A percentile compares a stretch with the other conserved stretches of the same genome.
Evolutionary conservation across 2,113 vertebrate genomes (phyloP).

Genomic region (Forbesichthys agassizii): DNA sequence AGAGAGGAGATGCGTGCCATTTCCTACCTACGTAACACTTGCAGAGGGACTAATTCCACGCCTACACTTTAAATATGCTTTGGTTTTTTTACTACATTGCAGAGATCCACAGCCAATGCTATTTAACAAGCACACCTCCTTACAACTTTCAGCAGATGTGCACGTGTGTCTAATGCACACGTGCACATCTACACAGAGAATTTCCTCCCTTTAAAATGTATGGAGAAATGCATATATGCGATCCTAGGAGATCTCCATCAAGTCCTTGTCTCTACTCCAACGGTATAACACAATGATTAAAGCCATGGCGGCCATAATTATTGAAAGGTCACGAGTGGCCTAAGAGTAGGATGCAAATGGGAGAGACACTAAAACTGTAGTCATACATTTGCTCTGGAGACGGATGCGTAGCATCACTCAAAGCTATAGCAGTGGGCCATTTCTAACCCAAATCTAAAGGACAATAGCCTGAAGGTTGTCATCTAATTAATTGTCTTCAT

Average conservation of each 20-base stretch:
- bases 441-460: constrained; percentile 78
- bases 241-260: constrained; percentile 61
- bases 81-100: constrained; percentile 36
- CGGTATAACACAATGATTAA: constrained; percentile 77
- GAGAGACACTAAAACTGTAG: constrained; percentile 66
- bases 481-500: constrained; percentile 82
- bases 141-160: background rate
- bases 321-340: constrained; percentile 83
- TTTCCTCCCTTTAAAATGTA: background rate
- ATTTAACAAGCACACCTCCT: constrained; percentile 24
- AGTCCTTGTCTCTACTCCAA: constrained; percentile 71
- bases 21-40: constrained; percentile 60
- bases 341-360: constrained; percentile 74
- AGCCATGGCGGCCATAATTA: constrained; percentile 76
- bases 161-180: constrained; percentile 11
- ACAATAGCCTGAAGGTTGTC: constrained; percentile 77
- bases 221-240: constrained; percentile 43
- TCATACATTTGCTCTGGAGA: constrained; percentile 71
- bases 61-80: constrained; percentile 53
- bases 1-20: constrained; percentile 66
- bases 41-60: constrained; percentile 67
- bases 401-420: constrained; percentile 73
- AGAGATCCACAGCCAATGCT: constrained; percentile 56
- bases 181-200: constrained; percentile 26
- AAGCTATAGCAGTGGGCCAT: constrained; percentile 75